Evolutionary conservation across 2,888 invertebrate species (phyloP).

Genomic region (Scaptomyza tumidula): DNA sequence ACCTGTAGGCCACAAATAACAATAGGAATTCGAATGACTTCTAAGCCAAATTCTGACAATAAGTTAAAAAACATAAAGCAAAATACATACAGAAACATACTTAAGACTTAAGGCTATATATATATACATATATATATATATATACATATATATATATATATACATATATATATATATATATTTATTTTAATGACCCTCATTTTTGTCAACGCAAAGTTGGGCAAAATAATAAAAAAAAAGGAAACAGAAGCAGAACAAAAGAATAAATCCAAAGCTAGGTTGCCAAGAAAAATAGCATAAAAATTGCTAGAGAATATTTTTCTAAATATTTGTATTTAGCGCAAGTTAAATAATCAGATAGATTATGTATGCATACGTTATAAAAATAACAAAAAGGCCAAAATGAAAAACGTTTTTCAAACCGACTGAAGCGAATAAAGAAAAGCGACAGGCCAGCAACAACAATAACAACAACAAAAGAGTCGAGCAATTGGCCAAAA

Average conservation of each 20-base stretch:
- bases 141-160: conserved; percentile 38
- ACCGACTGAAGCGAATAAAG: conserved; percentile 47
- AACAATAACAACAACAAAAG: conserved; percentile 19
- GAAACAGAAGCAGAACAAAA: conserved; percentile 4
- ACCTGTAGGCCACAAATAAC: conserved; percentile 60
- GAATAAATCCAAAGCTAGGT: conserved; percentile 51
- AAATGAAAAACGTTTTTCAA: conserved; percentile 39
- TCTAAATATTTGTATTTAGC: conserved; percentile 79
- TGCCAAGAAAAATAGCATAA: conserved; percentile 76
- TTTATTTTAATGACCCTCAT: conserved; percentile 72
- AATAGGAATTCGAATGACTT: conserved; percentile 29
- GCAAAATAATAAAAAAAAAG: conserved; percentile 13
- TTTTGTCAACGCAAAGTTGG: conserved; percentile 45
- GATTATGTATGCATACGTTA: conserved; percentile 74
- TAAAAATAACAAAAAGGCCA: conserved; percentile 59
- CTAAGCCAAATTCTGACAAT: conserved; percentile 52
- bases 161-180: conserved; percentile 37
- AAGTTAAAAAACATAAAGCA: conserved; percentile 17
- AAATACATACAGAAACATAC: too few species aligned
- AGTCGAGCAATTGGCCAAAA: conserved; percentile 53
- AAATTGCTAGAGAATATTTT: conserved; percentile 71
- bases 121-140: conserved; percentile 41
- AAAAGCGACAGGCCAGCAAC: conserved; percentile 42
- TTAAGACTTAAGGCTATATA: conserved; percentile 40
- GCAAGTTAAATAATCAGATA: conserved; percentile 79